phyloP scores from a whole-genome alignment of 2,113 vertebrate genomes.

The Carollia perspicillata region DNA sequence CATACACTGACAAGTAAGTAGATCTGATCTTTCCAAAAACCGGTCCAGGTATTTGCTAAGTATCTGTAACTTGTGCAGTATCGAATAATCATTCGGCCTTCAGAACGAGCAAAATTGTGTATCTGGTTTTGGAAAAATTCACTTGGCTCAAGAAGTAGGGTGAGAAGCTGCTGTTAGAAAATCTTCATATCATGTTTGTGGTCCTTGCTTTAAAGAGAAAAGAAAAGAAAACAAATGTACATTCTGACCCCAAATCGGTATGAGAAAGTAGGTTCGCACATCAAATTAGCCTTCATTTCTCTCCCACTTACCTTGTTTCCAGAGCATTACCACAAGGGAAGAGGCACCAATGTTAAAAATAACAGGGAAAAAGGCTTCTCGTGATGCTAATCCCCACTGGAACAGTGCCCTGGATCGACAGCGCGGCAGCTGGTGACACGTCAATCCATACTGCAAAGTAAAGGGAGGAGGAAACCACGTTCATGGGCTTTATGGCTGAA shows the following conservation, averaged over 20 bases:
- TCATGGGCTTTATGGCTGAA: neutral
- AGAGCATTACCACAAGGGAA: slow-evolving; percentile 56
- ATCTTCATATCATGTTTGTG: neutral
- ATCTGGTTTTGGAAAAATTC: neutral
- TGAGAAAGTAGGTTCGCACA: slow-evolving; percentile 57
- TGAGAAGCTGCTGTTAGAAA: neutral
- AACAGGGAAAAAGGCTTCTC: slow-evolving; percentile 17
- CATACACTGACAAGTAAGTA: neutral
- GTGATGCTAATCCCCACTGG: neutral
- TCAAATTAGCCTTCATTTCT: slow-evolving; percentile 72
- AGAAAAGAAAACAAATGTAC: neutral
- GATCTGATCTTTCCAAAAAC: neutral
- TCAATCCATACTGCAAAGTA: neutral
- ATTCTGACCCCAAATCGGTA: slow-evolving; percentile 59
- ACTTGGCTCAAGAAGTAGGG: neutral
- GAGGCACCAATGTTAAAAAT: slow-evolving; percentile 61
- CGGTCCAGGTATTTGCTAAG: neutral
- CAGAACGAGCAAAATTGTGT: neutral
- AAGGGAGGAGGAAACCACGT: neutral
- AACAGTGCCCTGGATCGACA: neutral
- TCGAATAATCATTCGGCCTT: neutral
- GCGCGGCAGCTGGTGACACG: neutral
- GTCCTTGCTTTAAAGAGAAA: neutral
- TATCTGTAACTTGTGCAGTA: neutral
- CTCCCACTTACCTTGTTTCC: slow-evolving; percentile 58